Evolutionary conservation across 2,888 invertebrate genomes (phyloP).

Genomic region (Acrobasis repandana): DNA sequence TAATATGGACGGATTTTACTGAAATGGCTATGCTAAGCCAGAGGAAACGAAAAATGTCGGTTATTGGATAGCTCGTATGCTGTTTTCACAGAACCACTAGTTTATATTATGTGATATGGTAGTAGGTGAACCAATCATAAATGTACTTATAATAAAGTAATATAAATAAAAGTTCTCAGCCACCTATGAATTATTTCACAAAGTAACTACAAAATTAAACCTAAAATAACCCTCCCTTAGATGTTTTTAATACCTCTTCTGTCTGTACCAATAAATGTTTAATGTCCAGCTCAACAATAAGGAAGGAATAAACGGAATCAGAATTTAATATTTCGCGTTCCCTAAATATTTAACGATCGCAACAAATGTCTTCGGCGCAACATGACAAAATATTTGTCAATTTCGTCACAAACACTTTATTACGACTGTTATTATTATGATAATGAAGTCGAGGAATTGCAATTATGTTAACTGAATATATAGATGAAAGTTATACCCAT

Average conservation of each 20-base stretch:
- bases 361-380: constrained; percentile 7
- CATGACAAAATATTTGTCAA: constrained; percentile 12
- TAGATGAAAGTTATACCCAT: background rate
- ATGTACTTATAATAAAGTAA: too few species aligned
- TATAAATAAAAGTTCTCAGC: too few species aligned
- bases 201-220: too few species aligned
- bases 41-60: too few species aligned
- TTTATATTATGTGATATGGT: too few species aligned
- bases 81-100: too few species aligned
- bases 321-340: constrained; percentile 13
- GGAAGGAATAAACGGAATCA: constrained; percentile 4
- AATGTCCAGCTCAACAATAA: background rate
- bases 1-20: too few species aligned
- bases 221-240: background rate
- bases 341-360: constrained; percentile 15
- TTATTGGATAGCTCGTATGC: too few species aligned
- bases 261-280: constrained; percentile 2
- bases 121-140: too few species aligned
- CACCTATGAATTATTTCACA: too few species aligned
- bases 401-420: constrained; percentile 7
- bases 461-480: background rate
- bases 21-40: too few species aligned
- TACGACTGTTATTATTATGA: background rate
- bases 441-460: background rate
- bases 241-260: background rate